Conservation (phyloP, 2,797 vertebrate genomes). For the Spea hammondii region DNA sequence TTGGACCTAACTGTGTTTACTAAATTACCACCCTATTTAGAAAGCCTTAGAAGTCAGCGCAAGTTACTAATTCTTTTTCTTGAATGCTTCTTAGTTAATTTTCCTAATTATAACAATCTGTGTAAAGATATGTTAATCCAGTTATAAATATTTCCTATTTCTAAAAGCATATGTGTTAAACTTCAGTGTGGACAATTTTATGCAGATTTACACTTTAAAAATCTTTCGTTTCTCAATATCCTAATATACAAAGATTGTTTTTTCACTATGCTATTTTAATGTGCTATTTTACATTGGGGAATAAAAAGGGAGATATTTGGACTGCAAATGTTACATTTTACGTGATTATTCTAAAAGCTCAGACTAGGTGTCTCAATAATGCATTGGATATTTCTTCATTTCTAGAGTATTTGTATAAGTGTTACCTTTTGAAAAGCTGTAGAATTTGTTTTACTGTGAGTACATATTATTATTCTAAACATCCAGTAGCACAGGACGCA, state of each 20-base stretch:
- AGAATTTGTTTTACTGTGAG: conserved; percentile 20
- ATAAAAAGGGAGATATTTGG: neutral
- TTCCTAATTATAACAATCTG: no score
- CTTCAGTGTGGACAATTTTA: no score
- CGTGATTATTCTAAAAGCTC: conserved; percentile 8
- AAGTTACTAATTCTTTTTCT: no score
- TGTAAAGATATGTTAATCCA: no score
- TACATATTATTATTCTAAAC: conserved; percentile 7
- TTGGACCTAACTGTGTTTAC: no score
- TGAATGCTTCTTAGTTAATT: no score
- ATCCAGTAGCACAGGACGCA: neutral
- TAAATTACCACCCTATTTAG: no score
- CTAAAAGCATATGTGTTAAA: no score
- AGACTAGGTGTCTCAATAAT: conserved; percentile 16
- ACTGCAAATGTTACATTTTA: neutral
- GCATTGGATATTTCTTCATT: conserved; percentile 10
- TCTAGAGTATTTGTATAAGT: neutral
- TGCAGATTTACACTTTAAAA: no score
- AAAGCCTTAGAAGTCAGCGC: no score
- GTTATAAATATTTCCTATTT: no score
- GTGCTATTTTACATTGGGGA: neutral
- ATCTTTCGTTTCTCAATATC: neutral
- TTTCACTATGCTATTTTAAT: neutral
- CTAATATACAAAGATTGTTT: neutral
- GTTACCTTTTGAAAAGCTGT: neutral